Conservation (phyloP, 2,797 vertebrate species). For the Lates japonicus region DNA sequence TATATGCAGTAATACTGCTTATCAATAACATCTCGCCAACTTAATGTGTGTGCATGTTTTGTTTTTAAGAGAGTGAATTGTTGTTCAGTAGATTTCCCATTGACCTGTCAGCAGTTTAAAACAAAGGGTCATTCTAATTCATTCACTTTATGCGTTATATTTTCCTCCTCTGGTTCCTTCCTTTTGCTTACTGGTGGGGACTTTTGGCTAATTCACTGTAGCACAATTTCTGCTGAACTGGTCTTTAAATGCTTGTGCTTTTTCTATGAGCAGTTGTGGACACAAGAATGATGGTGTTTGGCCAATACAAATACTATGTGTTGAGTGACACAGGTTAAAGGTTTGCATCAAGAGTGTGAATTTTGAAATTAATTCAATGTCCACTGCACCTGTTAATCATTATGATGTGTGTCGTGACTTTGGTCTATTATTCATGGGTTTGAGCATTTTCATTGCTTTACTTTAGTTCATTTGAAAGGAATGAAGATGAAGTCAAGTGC, state of each 20-base stretch:
- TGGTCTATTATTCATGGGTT: slow-evolving; percentile 42
- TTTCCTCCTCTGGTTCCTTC: slow-evolving; percentile 62
- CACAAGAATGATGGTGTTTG: neutral
- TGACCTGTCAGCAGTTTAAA: slow-evolving; percentile 59
- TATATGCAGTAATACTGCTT: slow-evolving; percentile 12
- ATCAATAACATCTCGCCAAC: slow-evolving; percentile 31
- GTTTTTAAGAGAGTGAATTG: slow-evolving; percentile 34
- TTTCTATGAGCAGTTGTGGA: slow-evolving; percentile 27
- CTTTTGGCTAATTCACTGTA: slow-evolving; percentile 21
- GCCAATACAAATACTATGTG: slow-evolving; percentile 33
- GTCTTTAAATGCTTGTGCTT: slow-evolving; percentile 27
- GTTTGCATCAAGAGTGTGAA: slow-evolving; percentile 29
- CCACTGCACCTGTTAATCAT: slow-evolving; percentile 62
- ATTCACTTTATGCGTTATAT: slow-evolving; percentile 33
- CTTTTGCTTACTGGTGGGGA: slow-evolving; percentile 46
- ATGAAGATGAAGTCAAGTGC: slow-evolving; percentile 44
- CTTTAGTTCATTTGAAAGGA: slow-evolving; percentile 59
- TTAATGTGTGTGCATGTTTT: slow-evolving; percentile 21
- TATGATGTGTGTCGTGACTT: slow-evolving; percentile 55
- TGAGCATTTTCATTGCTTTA: slow-evolving; percentile 43
- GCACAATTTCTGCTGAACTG: slow-evolving; percentile 37
- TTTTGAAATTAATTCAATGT: slow-evolving; percentile 36
- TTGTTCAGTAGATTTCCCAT: slow-evolving; percentile 41
- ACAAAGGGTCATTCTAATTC: slow-evolving; percentile 69
- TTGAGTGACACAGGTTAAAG: slow-evolving; percentile 17